Conservation (phyloP, 2,113 vertebrate genomes). For the Rhadina sibilatrix region DNA sequence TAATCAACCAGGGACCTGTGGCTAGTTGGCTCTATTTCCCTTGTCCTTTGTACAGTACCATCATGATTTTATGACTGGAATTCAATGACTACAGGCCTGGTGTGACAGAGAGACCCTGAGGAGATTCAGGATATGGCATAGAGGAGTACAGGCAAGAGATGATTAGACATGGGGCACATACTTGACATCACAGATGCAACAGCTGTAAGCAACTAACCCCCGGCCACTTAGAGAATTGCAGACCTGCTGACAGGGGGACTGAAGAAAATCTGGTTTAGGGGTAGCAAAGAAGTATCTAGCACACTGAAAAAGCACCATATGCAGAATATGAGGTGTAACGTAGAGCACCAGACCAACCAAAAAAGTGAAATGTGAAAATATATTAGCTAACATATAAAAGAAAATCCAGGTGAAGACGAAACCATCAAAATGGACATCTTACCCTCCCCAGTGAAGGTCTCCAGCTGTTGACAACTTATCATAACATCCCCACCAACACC, state of each 20-base stretch:
- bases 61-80: neutral
- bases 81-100: neutral
- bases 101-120: neutral
- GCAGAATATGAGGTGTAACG: neutral
- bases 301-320: neutral
- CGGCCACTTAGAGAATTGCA: neutral
- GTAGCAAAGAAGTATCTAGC: neutral
- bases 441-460: neutral
- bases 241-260: neutral
- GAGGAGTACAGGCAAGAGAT: neutral
- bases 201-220: neutral
- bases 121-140: neutral
- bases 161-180: neutral
- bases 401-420: neutral
- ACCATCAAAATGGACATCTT: neutral
- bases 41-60: neutral
- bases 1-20: neutral
- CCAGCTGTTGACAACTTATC: neutral
- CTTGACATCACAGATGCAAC: accelerated
- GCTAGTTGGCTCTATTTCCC: neutral
- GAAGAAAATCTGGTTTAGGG: neutral
- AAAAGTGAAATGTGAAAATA: neutral
- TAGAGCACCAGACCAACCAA: neutral
- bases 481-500: neutral
- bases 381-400: neutral